Evolutionary conservation across 2,888 invertebrate genomes (phyloP), one percentile per base, ranked within the genome.

Genomic region (Hymenopus coronatus): DNA sequence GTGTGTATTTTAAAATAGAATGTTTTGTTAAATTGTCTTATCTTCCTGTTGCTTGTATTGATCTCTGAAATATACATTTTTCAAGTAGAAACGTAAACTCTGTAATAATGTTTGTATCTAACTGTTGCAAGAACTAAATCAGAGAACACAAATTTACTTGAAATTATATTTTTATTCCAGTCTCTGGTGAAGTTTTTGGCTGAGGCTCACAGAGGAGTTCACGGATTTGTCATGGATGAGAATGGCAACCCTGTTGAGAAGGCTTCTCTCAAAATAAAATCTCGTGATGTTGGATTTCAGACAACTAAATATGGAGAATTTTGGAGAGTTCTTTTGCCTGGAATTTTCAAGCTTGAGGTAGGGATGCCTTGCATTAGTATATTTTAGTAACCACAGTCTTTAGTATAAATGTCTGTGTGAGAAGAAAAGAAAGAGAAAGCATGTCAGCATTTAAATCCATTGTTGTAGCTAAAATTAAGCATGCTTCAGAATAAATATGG

Each of bases 271-370:
- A 94, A 93, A 91, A 93, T 96, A 88, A 92, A 93, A 89, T 95
- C 94, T 1, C 93, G 96, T 89, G 94, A 95, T 90, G 94, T 95
- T 89, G 93, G 93, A n/a, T 95, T 95, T 92, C 93, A 93, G 90
- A 94, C 94, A 25, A 93, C 94, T 83, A 93, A 93, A 91, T 93
- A 94, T 92, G 96, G 96, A 88, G 96, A 96, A 92, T 96, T 94
- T 92, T 96, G 95, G 95, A 94, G 96, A 91, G 93, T 96, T 84
- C 92, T 96, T 14, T 92, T 96, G 88, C 96, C 96, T 2, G 96
- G 96, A 90, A 92, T 92, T 33, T 96, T 96, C 92, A 93, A 92
- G 46, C 91, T 96, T 33, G 93, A 95, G 93, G 95, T 94, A 91
- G 90, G 90, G 3, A 0, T 70, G 25, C 25, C 15, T 70, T 25